These are phyloP conservation scores for Lindbergichthys nudifrons DNA, from an alignment of 2,797 vertebrate species.

Conservation along the genomic window DNA sequence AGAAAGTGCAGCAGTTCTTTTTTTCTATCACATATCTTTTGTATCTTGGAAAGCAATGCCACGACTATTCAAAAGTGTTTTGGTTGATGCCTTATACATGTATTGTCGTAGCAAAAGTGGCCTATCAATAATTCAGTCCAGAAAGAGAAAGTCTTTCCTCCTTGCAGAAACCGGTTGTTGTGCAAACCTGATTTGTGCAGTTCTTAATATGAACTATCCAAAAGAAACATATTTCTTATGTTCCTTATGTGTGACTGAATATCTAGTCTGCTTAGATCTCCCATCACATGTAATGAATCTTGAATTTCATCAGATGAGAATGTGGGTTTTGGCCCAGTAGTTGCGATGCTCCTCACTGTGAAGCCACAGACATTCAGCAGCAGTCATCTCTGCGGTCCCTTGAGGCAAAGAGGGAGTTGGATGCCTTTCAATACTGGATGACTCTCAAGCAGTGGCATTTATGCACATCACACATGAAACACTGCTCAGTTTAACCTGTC, in stretches of 20 bases:
- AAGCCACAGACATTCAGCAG: constrained; percentile 56
- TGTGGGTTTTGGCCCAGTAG: constrained; percentile 32
- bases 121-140: background rate
- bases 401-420: constrained; percentile 37
- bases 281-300: constrained; percentile 43
- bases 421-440: constrained; percentile 28
- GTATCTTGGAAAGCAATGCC: background rate
- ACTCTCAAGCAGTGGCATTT: constrained; percentile 19
- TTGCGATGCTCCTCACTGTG: constrained; percentile 47
- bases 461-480: constrained; percentile 25
- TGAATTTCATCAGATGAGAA: constrained; percentile 42
- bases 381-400: constrained; percentile 57
- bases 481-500: constrained; percentile 18
- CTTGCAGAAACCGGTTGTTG: background rate
- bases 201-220: constrained; percentile 3
- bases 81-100: background rate
- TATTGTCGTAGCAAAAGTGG: background rate
- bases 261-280: constrained; percentile 3
- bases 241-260: constrained; percentile 7
- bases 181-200: background rate
- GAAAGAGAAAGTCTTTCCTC: too few relatives aligned
- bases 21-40: background rate
- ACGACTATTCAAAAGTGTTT: too few relatives aligned
- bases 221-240: background rate
- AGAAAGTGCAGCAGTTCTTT: constrained; percentile 48